A percentile compares a stretch with the other conserved stretches of the same genome.
Evolutionary conservation across 2,797 vertebrate genomes (phyloP).

Genomic region (Smutsia temminckii): DNA sequence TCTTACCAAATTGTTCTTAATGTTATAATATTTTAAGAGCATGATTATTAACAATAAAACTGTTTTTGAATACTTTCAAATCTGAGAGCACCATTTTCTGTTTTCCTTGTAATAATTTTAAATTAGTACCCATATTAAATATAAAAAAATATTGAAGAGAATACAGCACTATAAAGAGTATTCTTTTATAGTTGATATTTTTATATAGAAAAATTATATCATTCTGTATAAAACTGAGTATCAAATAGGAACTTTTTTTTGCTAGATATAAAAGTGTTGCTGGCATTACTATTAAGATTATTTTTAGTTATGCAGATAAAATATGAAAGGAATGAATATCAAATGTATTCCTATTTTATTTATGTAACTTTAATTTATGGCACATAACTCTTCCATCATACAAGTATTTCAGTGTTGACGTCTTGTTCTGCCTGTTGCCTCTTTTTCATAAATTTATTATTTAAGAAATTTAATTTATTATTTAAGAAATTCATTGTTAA

Average conservation of each 20-base stretch:
- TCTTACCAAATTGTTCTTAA: neutral
- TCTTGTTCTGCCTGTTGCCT: neutral
- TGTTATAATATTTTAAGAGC: constrained; percentile 17
- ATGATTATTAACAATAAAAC: constrained; percentile 8
- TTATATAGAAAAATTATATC: constrained; percentile 27
- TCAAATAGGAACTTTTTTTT: constrained; percentile 24
- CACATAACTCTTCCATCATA: constrained; percentile 24
- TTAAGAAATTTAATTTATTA: neutral
- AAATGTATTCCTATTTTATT: constrained; percentile 50
- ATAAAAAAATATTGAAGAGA: neutral
- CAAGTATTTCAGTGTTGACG: neutral
- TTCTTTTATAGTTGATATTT: constrained; percentile 27
- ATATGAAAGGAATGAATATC: constrained; percentile 56
- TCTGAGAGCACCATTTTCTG: neutral
- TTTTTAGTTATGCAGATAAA: constrained; percentile 58
- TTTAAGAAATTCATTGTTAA: neutral
- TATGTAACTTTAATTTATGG: constrained; percentile 35
- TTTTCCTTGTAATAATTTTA: constrained; percentile 1
- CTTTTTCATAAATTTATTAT: neutral
- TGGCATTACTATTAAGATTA: constrained; percentile 20
- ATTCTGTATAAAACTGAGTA: constrained; percentile 27
- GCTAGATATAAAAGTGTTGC: neutral
- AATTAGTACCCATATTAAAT: constrained; percentile 26
- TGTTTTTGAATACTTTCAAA: constrained; percentile 30
- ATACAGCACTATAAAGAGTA: neutral